Evolutionary conservation across 2,888 invertebrate genomes (phyloP).

Genomic region (Adineta ricciae): DNA sequence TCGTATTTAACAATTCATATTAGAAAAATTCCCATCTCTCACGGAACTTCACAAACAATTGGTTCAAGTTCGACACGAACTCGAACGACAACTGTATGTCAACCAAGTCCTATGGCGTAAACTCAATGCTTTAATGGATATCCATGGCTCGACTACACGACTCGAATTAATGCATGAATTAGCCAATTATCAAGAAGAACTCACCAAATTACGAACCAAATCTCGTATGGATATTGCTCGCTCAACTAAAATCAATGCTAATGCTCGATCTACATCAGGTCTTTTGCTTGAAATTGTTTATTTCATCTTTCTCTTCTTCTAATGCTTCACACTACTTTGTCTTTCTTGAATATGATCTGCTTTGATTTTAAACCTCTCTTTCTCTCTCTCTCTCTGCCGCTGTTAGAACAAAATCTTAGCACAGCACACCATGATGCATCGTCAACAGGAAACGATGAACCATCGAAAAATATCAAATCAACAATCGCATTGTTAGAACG

Average conservation of each 20-base stretch:
- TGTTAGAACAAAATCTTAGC: not conserved
- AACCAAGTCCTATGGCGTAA: slow-evolving; percentile 11
- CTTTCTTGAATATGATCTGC: not conserved
- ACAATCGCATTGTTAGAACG: not conserved
- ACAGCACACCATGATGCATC: not conserved
- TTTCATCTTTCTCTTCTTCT: not conserved
- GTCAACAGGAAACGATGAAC: not conserved
- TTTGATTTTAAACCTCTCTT: not conserved
- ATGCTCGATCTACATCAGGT: slow-evolving; percentile 10
- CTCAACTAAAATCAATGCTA: not conserved
- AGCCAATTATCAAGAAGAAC: not conserved
- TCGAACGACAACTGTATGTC: not conserved
- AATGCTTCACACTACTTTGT: not conserved
- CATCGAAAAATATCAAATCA: not conserved
- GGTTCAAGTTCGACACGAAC: not conserved
- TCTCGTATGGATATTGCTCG: not conserved
- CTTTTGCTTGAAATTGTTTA: not conserved
- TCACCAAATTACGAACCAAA: not conserved
- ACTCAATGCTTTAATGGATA: not conserved
- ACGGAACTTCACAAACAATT: not conserved
- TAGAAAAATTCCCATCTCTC: not conserved
- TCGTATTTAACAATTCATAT: not conserved
- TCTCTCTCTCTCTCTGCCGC: not conserved
- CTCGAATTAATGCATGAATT: not conserved
- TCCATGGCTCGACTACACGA: slow-evolving; percentile 1